Conservation (phyloP, 2,888 invertebrate species). For the Loripinus fragilis region DNA sequence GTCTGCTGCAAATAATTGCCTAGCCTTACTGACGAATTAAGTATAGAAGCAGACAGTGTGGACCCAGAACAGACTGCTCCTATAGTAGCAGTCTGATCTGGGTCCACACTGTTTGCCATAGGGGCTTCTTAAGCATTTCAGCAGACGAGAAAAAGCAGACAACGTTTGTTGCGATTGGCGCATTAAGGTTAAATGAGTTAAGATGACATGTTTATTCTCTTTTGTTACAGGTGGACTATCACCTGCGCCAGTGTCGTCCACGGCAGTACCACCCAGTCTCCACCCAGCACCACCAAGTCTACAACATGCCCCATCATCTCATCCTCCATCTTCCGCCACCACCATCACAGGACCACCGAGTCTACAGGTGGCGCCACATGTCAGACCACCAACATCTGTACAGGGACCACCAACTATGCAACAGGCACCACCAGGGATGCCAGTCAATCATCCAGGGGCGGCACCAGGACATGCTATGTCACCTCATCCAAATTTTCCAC, state of each 20-base stretch:
- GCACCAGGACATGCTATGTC: constrained; percentile 24
- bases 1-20: no score
- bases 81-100: no score
- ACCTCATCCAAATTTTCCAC: constrained; percentile 7
- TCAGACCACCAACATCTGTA: constrained; percentile 3
- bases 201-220: no score
- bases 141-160: no score
- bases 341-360: constrained; percentile 2
- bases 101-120: no score
- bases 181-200: neutral
- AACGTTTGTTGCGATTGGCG: no score
- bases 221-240: neutral
- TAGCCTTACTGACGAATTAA: no score
- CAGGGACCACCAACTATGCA: constrained; percentile 9
- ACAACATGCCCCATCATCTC: constrained; percentile 10
- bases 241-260: neutral
- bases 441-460: constrained; percentile 2
- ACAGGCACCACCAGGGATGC: neutral
- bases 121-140: no score
- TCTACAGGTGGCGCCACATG: constrained; percentile 13
- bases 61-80: no score
- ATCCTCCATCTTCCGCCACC: neutral
- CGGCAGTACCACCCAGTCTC: neutral
- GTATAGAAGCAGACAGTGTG: no score
- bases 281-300: constrained; percentile 9